Base-by-base conservation (phyloP, 2,797 vertebrate genomes). In the Myioborus melanocephalus region DNA sequence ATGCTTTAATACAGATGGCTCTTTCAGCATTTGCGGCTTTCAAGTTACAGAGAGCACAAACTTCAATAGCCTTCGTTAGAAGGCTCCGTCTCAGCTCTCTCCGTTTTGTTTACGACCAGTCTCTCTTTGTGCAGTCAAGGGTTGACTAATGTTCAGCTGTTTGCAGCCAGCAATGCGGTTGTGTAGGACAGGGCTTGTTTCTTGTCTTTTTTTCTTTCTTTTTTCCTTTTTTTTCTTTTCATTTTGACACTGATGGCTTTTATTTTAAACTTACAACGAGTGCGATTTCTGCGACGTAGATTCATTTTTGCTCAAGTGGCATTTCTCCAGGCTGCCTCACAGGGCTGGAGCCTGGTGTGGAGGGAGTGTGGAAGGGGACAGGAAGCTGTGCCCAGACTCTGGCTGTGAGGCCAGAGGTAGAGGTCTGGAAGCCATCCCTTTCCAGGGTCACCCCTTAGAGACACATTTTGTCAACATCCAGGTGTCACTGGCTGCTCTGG, bases 1-100 rank as follows among this genome's bases (percentile, higher is more conserved):
- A 94, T 79, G 55, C 80, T 91, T 94, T 95, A 73, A 88, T 94
- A 92, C 89, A 95, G 89, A 95, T 88, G 90, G 97, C 43, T 89
- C 90, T 96, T 96, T 95, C 94, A 96, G 92, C 46, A 2, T 72
- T 96, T 87, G 65, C 30, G 79, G 94, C 88, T 97, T 97, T 97
- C 96, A 97, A 96, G 96, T 94, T 96, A 86, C 94, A 96, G 95
- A 88, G 94, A 97, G 96, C 91, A 93, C 94, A 95, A 95, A 96
- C 95, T 96, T 97, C 96, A 97, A 97, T 97, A 97, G 96, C 81
- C 94, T 95, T 96, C 83, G 73, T 96, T 93, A 83, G 94, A 89
- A 92, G 92, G 86, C 79, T 87, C 68, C 5, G 59, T 88, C 93
- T 96, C 94, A 93, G 90, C 89, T 89, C 89, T 52, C 86, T 77